Base-by-base conservation (phyloP, 2,888 invertebrate genomes). In the Tupiocoris notatus region DNA sequence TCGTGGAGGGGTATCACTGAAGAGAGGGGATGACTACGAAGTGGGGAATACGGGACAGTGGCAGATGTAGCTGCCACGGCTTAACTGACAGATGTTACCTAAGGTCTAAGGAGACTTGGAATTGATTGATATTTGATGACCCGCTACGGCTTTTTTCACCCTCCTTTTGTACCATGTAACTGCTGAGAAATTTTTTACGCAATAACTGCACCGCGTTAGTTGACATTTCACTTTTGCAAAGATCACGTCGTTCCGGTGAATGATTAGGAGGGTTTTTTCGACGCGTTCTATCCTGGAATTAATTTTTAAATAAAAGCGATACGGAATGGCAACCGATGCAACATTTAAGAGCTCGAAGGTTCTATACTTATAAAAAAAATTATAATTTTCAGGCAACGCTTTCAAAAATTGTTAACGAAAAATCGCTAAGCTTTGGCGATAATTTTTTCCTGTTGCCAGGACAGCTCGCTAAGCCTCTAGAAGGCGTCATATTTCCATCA, bases 111-210 rank as follows among this genome's bases (percentile, higher is more conserved):
- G 39, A 39, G 39, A 39, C 39, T 67, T 56, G 22, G 57, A 22
- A 67, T 67, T 67, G 67, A 67, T 67, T 67, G 67, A 67, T 67
- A 67, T 67, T 67, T 67, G 67, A 67, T 67, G 39, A 67, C 67
- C 67, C 39, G 39, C 6, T 39, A 39, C 39, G 39, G 6, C 12
- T 39, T 39, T 39, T 39, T 7, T 12, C 39, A 3, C 12, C 39
- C 12, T 39, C 6, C 39, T 12, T 39, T 39, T 39, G n/a, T n/a
- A n/a, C n/a, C n/a, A n/a, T 39, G 39, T 39, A 12, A 39, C 39
- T 39, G 39, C 39, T 7, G 39, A 39, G 12, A 7, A 39, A 39
- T 12, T 39, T 39, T 39, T 39, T 39, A 39, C 12, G 39, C 39
- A 39, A 12, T 39, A 39, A 39, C 39, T 7, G 39, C 39, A 39